A percentile compares a stretch with the other conserved stretches of the same genome.
These are phyloP conservation scores for Trogon melanurus DNA, from an alignment of 2,113 vertebrate species.

Conservation along the genomic window DNA sequence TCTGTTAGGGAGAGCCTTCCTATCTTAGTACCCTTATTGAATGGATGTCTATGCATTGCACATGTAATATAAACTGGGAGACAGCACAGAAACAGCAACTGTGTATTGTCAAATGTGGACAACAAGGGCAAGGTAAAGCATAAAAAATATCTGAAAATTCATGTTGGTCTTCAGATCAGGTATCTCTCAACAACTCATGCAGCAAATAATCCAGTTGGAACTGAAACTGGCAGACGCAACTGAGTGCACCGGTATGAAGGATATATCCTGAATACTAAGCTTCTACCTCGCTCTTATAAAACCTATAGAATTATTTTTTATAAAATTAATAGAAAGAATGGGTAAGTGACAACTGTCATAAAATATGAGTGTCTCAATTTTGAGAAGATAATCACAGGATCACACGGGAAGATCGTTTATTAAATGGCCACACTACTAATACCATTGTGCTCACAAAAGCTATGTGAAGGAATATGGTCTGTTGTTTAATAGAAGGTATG, in stretches of 20 bases:
- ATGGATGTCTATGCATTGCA: neutral
- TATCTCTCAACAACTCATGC: constrained; percentile 6
- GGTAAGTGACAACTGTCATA: neutral
- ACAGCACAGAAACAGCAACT: neutral
- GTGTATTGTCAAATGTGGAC: neutral
- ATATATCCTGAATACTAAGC: neutral
- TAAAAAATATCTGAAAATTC: neutral
- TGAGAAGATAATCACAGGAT: neutral
- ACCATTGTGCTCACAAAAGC: neutral
- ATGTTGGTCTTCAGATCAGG: neutral
- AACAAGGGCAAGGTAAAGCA: neutral
- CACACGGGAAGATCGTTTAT: neutral
- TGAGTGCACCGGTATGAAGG: neutral
- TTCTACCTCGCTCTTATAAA: neutral
- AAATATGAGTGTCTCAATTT: neutral
- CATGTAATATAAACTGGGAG: neutral
- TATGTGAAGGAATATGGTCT: neutral
- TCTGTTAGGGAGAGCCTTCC: neutral
- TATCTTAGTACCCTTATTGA: neutral
- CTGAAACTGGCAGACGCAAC: neutral
- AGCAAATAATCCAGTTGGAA: constrained; percentile 9
- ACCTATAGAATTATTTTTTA: neutral
- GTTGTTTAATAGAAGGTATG: neutral
- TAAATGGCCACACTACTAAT: neutral
- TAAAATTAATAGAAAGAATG: neutral